Conservation (phyloP, 2,113 vertebrate genomes). For the Sphyrna mokarran region DNA sequence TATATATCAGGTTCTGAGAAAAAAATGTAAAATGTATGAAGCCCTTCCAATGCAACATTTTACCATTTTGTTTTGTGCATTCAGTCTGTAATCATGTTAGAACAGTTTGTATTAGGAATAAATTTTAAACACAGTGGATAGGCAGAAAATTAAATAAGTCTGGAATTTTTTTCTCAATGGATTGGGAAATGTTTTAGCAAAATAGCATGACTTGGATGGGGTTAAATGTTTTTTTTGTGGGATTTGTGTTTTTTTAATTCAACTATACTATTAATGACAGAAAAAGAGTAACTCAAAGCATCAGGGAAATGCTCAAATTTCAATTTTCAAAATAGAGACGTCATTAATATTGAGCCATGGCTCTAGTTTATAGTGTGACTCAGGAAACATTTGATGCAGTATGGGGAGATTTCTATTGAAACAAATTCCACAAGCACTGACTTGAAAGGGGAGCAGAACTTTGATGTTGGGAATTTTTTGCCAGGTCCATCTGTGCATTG, state of each 20-base stretch:
- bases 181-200: slow-evolving; percentile 30
- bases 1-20: slow-evolving; percentile 82
- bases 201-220: slow-evolving; percentile 32
- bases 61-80: slow-evolving; percentile 74
- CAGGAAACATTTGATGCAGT: slow-evolving; percentile 35
- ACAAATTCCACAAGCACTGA: slow-evolving; percentile 36
- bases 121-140: slow-evolving; percentile 36
- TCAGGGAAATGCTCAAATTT: slow-evolving; percentile 30
- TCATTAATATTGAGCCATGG: slow-evolving; percentile 16
- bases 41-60: slow-evolving; percentile 94
- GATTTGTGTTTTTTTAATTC: slow-evolving; percentile 32
- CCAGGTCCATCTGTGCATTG: background rate
- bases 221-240: slow-evolving; percentile 35
- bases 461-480: background rate
- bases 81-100: slow-evolving; percentile 76
- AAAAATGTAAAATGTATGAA: slow-evolving; percentile 83
- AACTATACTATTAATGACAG: slow-evolving; percentile 19
- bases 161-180: slow-evolving; percentile 22
- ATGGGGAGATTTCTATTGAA: slow-evolving; percentile 30
- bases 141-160: slow-evolving; percentile 30
- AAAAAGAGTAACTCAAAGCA: slow-evolving; percentile 13
- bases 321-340: slow-evolving; percentile 22
- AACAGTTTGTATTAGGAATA: slow-evolving; percentile 79
- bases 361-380: slow-evolving; percentile 29
- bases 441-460: slow-evolving; percentile 27